Evolutionary conservation across 2,113 vertebrate species (phyloP).

Genomic region (Laticauda colubrina): DNA sequence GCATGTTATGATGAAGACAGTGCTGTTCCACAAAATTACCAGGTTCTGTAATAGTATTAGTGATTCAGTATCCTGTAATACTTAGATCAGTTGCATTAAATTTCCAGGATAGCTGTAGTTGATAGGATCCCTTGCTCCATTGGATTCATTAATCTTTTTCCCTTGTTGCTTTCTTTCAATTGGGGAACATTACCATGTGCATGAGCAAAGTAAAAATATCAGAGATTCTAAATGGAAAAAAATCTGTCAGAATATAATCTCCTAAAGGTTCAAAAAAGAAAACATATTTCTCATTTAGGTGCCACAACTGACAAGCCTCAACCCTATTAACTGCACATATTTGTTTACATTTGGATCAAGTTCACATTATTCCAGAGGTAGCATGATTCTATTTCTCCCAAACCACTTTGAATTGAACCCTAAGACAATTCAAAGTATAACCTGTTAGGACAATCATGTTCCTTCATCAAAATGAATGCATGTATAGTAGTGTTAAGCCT

Average conservation of each 20-base stretch:
- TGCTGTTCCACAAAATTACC: background rate
- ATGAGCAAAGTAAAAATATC: background rate
- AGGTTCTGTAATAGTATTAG: background rate
- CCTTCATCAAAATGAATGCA: background rate
- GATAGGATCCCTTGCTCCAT: background rate
- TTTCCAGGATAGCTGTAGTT: background rate
- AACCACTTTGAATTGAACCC: background rate
- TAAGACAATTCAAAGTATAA: background rate
- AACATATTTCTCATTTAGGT: background rate
- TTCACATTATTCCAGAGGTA: background rate
- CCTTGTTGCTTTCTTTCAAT: background rate
- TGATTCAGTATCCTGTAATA: background rate
- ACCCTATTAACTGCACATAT: background rate
- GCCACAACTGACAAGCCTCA: background rate
- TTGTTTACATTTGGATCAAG: background rate
- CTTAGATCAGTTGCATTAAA: background rate
- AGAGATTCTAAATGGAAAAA: background rate
- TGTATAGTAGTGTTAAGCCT: background rate
- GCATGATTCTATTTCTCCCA: background rate
- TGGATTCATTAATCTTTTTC: background rate
- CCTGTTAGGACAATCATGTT: background rate
- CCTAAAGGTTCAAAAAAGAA: background rate
- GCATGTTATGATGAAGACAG: no score
- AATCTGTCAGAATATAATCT: background rate
- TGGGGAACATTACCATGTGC: background rate